Evolutionary conservation across 2,113 vertebrate species (phyloP), one percentile per base, ranked within the genome.

Genomic region (Eurypyga helias): DNA sequence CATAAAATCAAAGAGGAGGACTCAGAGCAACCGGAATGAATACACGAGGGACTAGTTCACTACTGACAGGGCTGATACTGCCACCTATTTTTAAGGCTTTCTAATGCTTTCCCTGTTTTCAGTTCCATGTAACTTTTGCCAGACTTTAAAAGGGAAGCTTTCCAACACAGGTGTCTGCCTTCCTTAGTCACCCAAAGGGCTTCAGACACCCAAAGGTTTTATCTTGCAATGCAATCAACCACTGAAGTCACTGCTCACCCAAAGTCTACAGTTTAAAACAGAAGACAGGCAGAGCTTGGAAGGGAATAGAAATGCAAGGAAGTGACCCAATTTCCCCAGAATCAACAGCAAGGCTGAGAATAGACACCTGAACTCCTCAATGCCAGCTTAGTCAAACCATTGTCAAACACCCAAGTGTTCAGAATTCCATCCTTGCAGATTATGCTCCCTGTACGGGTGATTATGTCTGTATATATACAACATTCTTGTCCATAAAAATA

Each of bases 401-500:
- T 62, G 73, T 87, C 61, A 85, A 72, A 62, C 45, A 67, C n/a
- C 70, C 61, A 64, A 70, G 58, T 5, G 38, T 49, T 82, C 89
- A 76, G 65, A 78, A 79, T n/a, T 41, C 57, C 36, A 28, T 4
- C 1, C 0, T 15, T 7, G 0, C 1, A 1, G 31, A 45, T 36
- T 3, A 17, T 0, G 0, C 31, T 93, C 80, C 65, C 17, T 11
- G 4, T 34, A 33, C 16, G 29, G 61, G 57, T 46, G 48, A 38
- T 9, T n/a, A 2, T 4, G 31, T 71, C 72, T 67, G 13, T 45
- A 9, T 8, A 16, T 17, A 17, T 1, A 28, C 26, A 73, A 51
- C 21, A 24, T 46, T 41, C 66, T 38, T 19, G 48, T 5, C 24
- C 29, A 24, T 9, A 76, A 58, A 48, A n/a, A 15, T 4, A 45